Base-by-base conservation (phyloP, 2,113 vertebrate species). In the Chionomys nivalis region DNA sequence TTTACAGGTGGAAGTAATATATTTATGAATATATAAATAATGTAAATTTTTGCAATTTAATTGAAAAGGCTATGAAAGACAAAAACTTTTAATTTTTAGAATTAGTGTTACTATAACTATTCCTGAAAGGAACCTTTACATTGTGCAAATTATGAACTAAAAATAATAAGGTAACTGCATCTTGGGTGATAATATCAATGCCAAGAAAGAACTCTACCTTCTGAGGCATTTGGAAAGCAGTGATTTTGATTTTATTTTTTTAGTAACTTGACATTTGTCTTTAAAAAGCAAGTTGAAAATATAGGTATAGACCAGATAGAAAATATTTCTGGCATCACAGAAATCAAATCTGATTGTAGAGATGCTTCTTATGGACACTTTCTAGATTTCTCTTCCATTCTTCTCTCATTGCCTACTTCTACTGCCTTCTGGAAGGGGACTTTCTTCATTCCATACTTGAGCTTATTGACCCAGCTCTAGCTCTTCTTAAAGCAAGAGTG, bases 121-220 rank as follows among this genome's bases (percentile, higher is more conserved):
- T 91, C 93, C 17, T 76, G 26, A 91, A 97, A 90, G 16, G 33
- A 3, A 52, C 75, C 86, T 95, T 70, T 14, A 39, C 23, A 5
- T 24, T 55, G 2, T 61, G 44, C 75, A 75, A 79, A 26, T 61
- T 33, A 87, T 6, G 23, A n/a, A 7, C 52, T n/a, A 63, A 92
- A 94, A 77, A 85, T 55, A 78, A 65, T 70, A 55, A 77, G 68
- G 17, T 26, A 87, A 68, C 49, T 66, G 1, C 10, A 87, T 77
- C 0, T 85, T 70, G 13, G 3, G 23, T 93, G 14, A 95, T 89
- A 93, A 92, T 78, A 16, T 77, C 28, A 97, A 94, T 44, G 4
- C 58, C 47, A 93, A 83, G 94, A 89, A 52, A 96, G 92, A 66
- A 63, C 0, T 87, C 33, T 58, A 63, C 1, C 47, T 70, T 70